Base-by-base conservation (phyloP, 2,113 vertebrate species). In the Embiotoca jacksoni region DNA sequence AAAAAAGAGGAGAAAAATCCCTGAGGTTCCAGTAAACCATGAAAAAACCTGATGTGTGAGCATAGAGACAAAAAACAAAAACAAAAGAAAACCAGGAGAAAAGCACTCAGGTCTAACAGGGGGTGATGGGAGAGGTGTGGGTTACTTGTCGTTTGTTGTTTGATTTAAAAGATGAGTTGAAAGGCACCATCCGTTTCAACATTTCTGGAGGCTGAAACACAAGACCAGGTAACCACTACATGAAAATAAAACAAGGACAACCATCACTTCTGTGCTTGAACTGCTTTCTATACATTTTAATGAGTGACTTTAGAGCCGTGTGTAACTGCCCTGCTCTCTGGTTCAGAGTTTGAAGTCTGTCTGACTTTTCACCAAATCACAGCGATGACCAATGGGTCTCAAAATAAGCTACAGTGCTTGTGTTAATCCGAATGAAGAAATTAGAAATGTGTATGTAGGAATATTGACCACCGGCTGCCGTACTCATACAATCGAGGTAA, bases 101-200 rank as follows among this genome's bases (percentile, higher is more conserved):
- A 61, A 69, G 35, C 89, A 90, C 75, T 83, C 36, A 33, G 14
- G 32, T 46, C 32, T 14, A 30, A 31, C 1, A 14, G 6, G 16
- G 31, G 67, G 49, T 23, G 55, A 23, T 13, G 23, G 9, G 14
- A 70, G 23, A 23, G n/a, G 32, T 44, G 55, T 72, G 59, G 72
- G 79, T 94, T 95, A 98, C 97, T 96, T 97, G 96, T 93, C 92
- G 95, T 92, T 95, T 96, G 92, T 86, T 93, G 91, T 85, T 88
- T 59, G 96, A 94, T 95, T 95, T 96, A 95, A 99, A 98, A n/a
- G 97, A 96, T 7, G 96, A 95, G 95, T 99, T 98, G 95, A 97
- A 99, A 87, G 98, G 96, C 92, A 99, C 98, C 98, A 99, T 99
- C 92, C 97, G 95, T 94, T 99, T 99, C 91, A 99, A 93, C 97